Evolutionary conservation across 2,797 vertebrate species (phyloP).

Genomic region (Phoeniculus purpureus): DNA sequence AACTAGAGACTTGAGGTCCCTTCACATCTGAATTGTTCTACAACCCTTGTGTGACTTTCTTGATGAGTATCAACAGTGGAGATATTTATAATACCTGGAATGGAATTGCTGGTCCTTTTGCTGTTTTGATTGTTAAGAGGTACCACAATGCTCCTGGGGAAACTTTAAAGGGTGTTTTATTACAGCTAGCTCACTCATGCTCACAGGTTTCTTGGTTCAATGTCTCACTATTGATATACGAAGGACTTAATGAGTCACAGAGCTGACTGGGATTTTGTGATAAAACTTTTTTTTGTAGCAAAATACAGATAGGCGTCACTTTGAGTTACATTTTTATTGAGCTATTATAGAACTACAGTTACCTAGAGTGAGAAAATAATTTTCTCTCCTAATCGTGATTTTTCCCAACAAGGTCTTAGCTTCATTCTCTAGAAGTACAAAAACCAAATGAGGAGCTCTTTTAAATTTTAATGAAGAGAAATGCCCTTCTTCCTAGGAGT

Average conservation of each 20-base stretch:
- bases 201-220: background rate
- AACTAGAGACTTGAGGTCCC: background rate
- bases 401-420: conserved; percentile 28
- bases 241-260: background rate
- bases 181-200: background rate
- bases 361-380: conserved; percentile 3
- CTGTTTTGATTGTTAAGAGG: background rate
- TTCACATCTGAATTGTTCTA: background rate
- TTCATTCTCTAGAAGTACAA: conserved; percentile 3
- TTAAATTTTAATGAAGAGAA: conserved; percentile 40
- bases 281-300: background rate
- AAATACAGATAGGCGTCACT: background rate
- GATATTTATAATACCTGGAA: background rate
- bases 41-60: background rate
- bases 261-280: background rate
- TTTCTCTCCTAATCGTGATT: conserved; percentile 28
- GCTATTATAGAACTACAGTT: background rate
- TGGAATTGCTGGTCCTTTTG: background rate
- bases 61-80: background rate
- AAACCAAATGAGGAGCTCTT: conserved; percentile 25
- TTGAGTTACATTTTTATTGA: conserved; percentile 26
- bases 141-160: background rate
- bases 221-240: background rate
- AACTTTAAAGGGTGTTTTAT: background rate
- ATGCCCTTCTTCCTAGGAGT: conserved; percentile 4